Conservation (phyloP, 2,113 vertebrate species). For the Phalacrocorax carbo region DNA sequence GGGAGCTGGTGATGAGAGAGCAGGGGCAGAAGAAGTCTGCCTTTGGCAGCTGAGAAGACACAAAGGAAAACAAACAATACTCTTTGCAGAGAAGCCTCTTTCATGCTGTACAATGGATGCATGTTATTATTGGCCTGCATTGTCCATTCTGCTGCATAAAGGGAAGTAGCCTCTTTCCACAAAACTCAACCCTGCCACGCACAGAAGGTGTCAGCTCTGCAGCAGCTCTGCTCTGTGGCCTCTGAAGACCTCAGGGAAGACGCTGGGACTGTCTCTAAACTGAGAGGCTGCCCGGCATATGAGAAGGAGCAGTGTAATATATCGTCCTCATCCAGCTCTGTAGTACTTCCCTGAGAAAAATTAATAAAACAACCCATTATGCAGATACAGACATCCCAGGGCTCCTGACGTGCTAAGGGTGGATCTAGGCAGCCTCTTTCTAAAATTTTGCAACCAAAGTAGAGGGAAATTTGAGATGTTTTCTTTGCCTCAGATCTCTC, state of each 20-base stretch:
- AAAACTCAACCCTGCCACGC: neutral
- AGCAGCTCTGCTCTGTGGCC: neutral
- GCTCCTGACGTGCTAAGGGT: neutral
- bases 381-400: neutral
- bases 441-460: neutral
- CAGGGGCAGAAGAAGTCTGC: neutral
- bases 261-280: neutral
- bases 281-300: neutral
- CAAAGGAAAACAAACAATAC: conserved; percentile 27
- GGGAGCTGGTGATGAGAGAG: conserved; percentile 23
- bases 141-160: neutral
- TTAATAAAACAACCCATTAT: neutral
- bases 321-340: neutral
- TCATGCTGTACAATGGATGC: neutral
- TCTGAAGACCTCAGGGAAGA: neutral
- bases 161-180: neutral
- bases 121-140: neutral
- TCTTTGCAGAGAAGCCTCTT: neutral
- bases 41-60: conserved; percentile 26
- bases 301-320: neutral
- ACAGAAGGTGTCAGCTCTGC: neutral
- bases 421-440: neutral
- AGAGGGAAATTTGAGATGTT: neutral
- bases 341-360: neutral
- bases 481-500: neutral